These are phyloP conservation scores for Hydrotaea diabolus DNA, from an alignment of 2,888 invertebrate genomes.

Conservation along the genomic window DNA sequence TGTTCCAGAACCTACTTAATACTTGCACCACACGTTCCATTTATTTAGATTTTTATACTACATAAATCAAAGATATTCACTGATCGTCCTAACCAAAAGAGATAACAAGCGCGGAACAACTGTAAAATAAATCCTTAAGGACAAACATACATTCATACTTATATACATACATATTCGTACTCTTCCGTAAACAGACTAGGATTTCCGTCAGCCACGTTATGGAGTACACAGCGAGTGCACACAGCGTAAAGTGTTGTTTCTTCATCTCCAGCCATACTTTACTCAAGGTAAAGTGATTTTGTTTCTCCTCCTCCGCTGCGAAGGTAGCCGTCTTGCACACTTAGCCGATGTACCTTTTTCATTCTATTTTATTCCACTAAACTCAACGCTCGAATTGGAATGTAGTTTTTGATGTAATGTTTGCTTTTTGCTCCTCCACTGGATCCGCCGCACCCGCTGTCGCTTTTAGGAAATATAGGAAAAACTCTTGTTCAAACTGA, in stretches of 20 bases:
- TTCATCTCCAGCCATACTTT: background rate
- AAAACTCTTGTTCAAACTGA: conserved; percentile 14
- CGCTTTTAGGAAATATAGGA: background rate
- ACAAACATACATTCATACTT: too few species aligned
- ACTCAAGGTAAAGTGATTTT: conserved; percentile 26
- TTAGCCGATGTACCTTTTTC: background rate
- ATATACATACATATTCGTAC: too few species aligned
- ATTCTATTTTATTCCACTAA: background rate
- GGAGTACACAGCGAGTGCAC: background rate
- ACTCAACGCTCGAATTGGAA: background rate
- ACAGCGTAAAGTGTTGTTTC: conserved; percentile 13
- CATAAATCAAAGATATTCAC: too few species aligned
- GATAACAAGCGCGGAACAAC: too few species aligned
- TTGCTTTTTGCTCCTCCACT: conserved; percentile 36
- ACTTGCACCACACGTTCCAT: too few species aligned
- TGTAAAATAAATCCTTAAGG: too few species aligned
- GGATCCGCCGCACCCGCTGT: background rate
- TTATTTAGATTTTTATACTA: too few species aligned
- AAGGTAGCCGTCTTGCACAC: conserved; percentile 10
- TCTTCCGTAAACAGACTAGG: too few species aligned
- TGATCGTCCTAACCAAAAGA: too few species aligned
- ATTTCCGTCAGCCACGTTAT: too few species aligned
- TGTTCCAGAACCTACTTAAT: too few species aligned
- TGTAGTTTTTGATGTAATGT: conserved; percentile 3
- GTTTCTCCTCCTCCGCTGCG: background rate